These are phyloP conservation scores for Polia nebulosa DNA, from an alignment of 2,888 invertebrate genomes.

Conservation along the genomic window DNA sequence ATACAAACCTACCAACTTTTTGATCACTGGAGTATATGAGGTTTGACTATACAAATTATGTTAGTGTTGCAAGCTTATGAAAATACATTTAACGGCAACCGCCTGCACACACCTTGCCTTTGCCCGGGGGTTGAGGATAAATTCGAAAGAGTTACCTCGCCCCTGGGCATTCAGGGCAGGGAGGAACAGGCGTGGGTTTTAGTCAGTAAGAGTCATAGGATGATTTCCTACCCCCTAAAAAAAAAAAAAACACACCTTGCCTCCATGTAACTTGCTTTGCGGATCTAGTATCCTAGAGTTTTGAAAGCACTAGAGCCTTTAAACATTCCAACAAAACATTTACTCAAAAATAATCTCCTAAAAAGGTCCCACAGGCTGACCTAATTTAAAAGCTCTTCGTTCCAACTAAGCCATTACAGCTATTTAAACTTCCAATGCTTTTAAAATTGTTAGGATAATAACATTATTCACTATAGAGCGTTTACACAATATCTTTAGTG, in stretches of 20 bases:
- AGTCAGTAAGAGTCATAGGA: too few species aligned
- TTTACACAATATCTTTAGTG: conserved; percentile 62
- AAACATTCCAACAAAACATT: conserved; percentile 16
- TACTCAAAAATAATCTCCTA: neutral
- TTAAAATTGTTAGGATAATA: conserved; percentile 64
- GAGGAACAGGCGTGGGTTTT: too few species aligned
- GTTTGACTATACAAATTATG: neutral
- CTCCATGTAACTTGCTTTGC: neutral
- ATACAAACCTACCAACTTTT: too few species aligned
- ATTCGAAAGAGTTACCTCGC: too few species aligned
- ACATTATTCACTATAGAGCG: conserved; percentile 51
- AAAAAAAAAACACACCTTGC: too few species aligned
- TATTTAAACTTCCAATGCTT: conserved; percentile 55
- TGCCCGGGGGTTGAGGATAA: too few species aligned
- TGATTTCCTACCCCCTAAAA: too few species aligned
- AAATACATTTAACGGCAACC: too few species aligned
- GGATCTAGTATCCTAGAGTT: too few species aligned
- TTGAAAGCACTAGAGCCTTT: neutral
- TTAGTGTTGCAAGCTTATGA: neutral
- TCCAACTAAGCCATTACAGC: conserved; percentile 30
- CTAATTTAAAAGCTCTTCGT: conserved; percentile 41
- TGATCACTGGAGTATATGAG: too few species aligned
- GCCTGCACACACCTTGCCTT: too few species aligned
- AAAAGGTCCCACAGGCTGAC: conserved; percentile 20
- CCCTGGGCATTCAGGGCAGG: too few species aligned